A percentile compares a stretch with the other conserved stretches of the same genome.
phyloP scores from a whole-genome alignment of 2,797 vertebrate genomes.

The Sternarchorhynchus goeldii region DNA sequence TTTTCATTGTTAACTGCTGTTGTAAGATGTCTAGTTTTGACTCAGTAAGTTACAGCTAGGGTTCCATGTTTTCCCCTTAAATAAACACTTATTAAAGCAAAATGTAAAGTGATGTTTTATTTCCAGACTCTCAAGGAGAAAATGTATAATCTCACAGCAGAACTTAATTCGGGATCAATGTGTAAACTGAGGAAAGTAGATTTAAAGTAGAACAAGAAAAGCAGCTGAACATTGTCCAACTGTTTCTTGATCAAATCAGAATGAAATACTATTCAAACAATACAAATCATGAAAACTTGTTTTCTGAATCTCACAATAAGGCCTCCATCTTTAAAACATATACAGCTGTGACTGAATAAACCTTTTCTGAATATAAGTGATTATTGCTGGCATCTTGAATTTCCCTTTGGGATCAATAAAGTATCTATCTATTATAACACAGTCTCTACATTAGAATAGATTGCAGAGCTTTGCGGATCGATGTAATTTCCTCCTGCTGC shows the following conservation, averaged over 20 bases:
- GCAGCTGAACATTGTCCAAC: neutral
- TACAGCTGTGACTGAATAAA: too few relatives aligned
- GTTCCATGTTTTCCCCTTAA: constrained; percentile 59
- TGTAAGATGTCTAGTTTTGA: constrained; percentile 25
- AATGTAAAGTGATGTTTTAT: constrained; percentile 29
- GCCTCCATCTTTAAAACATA: too few relatives aligned
- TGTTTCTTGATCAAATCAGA: neutral
- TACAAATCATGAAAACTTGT: neutral
- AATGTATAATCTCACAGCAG: neutral
- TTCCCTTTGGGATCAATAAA: too few relatives aligned
- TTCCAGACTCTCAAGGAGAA: neutral
- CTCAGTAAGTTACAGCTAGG: constrained; percentile 46
- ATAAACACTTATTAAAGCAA: constrained; percentile 59
- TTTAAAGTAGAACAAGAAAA: neutral
- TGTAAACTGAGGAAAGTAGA: neutral
- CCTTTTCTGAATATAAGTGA: neutral
- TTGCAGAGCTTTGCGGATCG: constrained; percentile 48
- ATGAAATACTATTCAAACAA: neutral
- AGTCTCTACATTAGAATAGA: constrained; percentile 37
- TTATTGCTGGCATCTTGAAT: neutral
- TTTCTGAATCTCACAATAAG: neutral
- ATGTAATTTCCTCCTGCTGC: constrained; percentile 49
- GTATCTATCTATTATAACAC: neutral
- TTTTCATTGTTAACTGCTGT: neutral
- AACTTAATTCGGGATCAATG: too few relatives aligned